These are phyloP conservation scores for Rhadina sibilatrix DNA, from an alignment of 2,113 vertebrate genomes.

Conservation along the genomic window DNA sequence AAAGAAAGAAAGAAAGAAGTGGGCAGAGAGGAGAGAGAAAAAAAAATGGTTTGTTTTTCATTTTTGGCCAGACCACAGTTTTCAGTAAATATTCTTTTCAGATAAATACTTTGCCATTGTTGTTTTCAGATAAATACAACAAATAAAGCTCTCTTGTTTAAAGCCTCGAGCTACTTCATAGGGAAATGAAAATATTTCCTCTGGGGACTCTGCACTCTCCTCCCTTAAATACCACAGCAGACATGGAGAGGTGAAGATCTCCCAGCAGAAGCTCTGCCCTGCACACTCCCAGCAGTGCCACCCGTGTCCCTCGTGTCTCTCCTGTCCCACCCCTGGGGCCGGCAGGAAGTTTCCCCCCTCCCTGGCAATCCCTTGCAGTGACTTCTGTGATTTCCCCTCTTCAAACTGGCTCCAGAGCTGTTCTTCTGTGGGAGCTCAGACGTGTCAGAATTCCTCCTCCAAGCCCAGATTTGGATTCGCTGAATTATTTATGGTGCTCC, in stretches of 20 bases:
- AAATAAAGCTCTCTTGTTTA: not conserved
- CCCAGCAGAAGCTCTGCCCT: not conserved
- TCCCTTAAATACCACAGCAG: not conserved
- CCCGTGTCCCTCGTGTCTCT: accelerated
- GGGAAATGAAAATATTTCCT: not conserved
- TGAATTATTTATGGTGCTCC: not conserved
- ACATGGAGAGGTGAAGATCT: not conserved
- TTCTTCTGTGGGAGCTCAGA: not conserved
- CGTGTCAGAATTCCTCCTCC: not conserved
- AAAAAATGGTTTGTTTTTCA: not conserved
- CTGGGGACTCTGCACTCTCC: not conserved
- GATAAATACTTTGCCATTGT: not conserved
- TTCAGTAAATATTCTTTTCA: not conserved
- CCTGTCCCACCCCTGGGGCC: accelerated
- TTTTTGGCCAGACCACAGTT: not conserved
- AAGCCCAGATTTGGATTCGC: not conserved
- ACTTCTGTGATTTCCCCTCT: not conserved
- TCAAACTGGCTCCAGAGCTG: not conserved
- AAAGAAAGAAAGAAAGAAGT: not conserved
- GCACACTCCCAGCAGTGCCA: not conserved
- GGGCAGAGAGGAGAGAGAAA: too few relatives aligned
- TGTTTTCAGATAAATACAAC: not conserved
- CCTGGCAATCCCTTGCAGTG: accelerated
- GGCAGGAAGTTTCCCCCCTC: not conserved
- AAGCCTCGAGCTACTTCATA: not conserved